Percentiles rank a stretch among this genome's conserved stretches.
Evolutionary conservation across 35 echinoderm and acorn worm species (phyloP).

Genomic region (Anneissia japonica): DNA sequence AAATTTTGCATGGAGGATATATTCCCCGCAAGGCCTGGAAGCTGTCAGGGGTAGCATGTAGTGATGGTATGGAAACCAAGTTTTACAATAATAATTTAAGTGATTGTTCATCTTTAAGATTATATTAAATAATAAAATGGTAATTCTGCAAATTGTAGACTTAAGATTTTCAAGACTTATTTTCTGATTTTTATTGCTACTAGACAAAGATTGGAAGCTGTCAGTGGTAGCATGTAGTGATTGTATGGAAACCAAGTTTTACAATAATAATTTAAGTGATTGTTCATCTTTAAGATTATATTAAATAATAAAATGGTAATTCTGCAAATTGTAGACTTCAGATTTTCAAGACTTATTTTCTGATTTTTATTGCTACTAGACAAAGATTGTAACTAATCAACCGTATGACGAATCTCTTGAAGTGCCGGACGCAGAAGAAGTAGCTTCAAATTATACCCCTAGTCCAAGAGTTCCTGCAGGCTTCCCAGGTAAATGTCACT

Average conservation of each 20-base stretch:
- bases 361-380: constrained; percentile 37
- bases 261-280: not conserved
- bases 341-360: not conserved
- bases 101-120: not conserved
- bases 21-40: not conserved
- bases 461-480: constrained; percentile 72
- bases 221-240: not conserved
- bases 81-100: not conserved
- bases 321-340: not conserved
- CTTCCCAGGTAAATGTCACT: constrained; percentile 23
- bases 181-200: constrained; percentile 17
- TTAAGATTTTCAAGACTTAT: not conserved
- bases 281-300: not conserved
- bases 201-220: constrained; percentile 21
- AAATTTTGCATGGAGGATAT: not conserved
- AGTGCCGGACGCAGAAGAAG: constrained; percentile 95
- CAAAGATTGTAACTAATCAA: constrained; percentile 78
- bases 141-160: not conserved
- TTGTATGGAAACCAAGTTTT: not conserved
- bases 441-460: constrained; percentile 91
- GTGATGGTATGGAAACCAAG: not conserved
- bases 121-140: not conserved
- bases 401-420: constrained; percentile 99
- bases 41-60: not conserved
- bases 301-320: not conserved